Base-by-base conservation (phyloP, 2,797 vertebrate species). In the Esox masquinongy region DNA sequence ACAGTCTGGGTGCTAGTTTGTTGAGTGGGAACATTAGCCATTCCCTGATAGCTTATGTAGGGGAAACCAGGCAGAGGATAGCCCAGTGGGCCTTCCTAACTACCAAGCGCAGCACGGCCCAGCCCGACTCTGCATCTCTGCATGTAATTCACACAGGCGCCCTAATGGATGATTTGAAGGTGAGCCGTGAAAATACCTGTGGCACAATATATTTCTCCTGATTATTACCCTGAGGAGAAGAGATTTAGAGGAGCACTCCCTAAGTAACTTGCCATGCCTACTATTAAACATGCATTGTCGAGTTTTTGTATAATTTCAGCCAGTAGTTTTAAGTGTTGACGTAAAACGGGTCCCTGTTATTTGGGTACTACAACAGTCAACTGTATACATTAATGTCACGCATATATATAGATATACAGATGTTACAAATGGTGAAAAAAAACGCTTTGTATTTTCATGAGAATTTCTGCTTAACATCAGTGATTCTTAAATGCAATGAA, bases 191-290 rank as follows among this genome's bases (percentile, higher is more conserved):
- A 49, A 78, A 80, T 75, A 79, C 73, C 59, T 36, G 39, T 68
- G 43, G 12, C 59, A 66, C 29, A 59, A 69, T 70, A 67, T 31
- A 73, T 79, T 73, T 49, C 36, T 50, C 56, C 59, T 51, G 70
- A 47, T 50, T 68, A 68, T 68, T 74, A 63, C 68, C 63, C 63
- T 56, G 14, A 70, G 22, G 71, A 34, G 43, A 53, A 51, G 39
- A 22, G 51, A 34, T 74, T 68, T 53, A 68, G 9, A 73, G 72
- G 72, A 15, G 50, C 53, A 68, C 39, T 79, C 59, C 51, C 67
- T 74, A 51, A 73, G 82, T 70, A 74, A 74, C 78, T 81, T 76
- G 75, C 77, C 73, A 74, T 75, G 24, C 34, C 39, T 68, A 36
- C 22, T 11, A n/a, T 69, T 31, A 34, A 47, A 47, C 9, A 47